Evolutionary conservation across 2,888 invertebrate species (phyloP).

Genomic region (Agrotis puta): DNA sequence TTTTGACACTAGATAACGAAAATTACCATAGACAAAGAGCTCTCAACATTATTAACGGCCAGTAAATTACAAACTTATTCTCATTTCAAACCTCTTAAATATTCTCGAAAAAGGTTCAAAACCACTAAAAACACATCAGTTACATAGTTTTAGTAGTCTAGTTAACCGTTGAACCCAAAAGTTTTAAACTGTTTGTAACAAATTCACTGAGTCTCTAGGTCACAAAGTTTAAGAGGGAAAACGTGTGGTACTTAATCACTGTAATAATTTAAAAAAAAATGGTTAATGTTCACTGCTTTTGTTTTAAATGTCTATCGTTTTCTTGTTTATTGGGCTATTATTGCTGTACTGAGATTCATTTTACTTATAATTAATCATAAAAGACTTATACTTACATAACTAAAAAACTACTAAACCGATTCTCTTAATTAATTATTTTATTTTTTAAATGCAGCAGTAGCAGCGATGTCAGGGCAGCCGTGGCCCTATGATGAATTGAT

Average conservation of each 20-base stretch:
- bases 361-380: too few species aligned
- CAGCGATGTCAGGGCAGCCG: too few species aligned
- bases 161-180: conserved; percentile 29
- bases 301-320: background rate
- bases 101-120: conserved; percentile 11
- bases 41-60: background rate
- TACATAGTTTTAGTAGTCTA: conserved; percentile 25
- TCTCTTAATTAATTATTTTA: too few species aligned
- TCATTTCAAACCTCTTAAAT: conserved; percentile 16
- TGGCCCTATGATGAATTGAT: too few species aligned
- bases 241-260: too few species aligned
- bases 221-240: background rate
- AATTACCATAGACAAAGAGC: background rate
- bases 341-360: background rate
- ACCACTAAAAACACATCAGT: conserved; percentile 41
- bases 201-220: conserved; percentile 12
- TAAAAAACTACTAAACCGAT: too few species aligned
- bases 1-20: background rate
- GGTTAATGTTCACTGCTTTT: background rate
- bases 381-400: too few species aligned
- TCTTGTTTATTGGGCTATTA: background rate
- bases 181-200: conserved; percentile 32
- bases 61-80: conserved; percentile 22
- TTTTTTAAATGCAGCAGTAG: too few species aligned
- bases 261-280: too few species aligned